Base-by-base conservation (phyloP, 1,140 invertebrate genomes). In the Formica selysi region DNA sequence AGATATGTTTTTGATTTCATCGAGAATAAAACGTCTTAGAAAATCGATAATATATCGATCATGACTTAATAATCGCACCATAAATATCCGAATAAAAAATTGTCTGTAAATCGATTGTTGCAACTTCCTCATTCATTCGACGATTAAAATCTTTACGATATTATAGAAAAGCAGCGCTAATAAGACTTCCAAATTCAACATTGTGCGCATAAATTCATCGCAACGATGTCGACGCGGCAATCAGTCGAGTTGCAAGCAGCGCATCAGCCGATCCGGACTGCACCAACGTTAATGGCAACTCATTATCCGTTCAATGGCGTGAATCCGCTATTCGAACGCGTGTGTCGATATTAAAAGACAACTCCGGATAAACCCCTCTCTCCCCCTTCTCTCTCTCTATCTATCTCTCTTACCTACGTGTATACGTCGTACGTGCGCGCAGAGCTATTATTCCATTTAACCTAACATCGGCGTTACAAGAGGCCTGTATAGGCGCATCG, bases 301-400 rank as follows among this genome's bases (percentile, higher is more conserved):
- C 79, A 73, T 81, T 81, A 81, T 8, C 7, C 38, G 67, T 73
- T 73, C 67, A 81, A 81, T 73, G 51, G 38, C 78, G 48, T 71
- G 78, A 81, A 44, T 71, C 51, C 26, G 48, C 44, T 19, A 73
- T 65, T 61, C 22, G 26, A 81, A 38, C 67, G 67, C n/a, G 54
- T 81, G 3, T 51, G 19, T 73, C 79, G 79, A 81, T 81, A 81
- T 81, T 81, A 81, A 81, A 81, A 81, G 79, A 81, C 67, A 73
- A 73, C 67, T 70, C 54, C 26, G 38, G 36, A 81, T 73, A 59
- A 71, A 81, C 26, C 36, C 61, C 51, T 44, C 22, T 62, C 29
- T 16, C 44, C 13, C 44, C 8, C 44, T 48, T 16, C 13, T 48
- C 44, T 16, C 26, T 64, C 16, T 51, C 16, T 51, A 1, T 51